phyloP scores from a whole-genome alignment of 2,797 vertebrate species.

The Argya squamiceps region DNA sequence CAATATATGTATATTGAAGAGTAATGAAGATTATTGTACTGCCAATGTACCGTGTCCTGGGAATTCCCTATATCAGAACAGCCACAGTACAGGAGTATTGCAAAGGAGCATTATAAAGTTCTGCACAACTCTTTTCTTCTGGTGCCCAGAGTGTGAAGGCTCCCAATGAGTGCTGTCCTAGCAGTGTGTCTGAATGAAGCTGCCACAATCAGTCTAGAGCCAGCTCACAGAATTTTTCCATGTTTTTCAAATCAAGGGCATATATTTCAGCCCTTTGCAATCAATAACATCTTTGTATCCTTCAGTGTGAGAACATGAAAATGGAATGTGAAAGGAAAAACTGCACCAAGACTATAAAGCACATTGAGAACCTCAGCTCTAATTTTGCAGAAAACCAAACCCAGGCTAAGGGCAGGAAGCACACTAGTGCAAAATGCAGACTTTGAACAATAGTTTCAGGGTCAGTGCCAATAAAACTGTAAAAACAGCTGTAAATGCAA shows the following conservation, averaged over 20 bases:
- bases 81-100: neutral
- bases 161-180: neutral
- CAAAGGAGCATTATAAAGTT: neutral
- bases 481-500: neutral
- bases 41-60: neutral
- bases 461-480: neutral
- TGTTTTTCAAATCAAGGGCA: neutral
- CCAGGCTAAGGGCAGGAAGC: neutral
- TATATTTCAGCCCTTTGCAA: neutral
- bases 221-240: neutral
- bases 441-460: neutral
- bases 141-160: neutral
- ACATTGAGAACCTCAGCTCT: neutral
- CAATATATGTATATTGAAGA: neutral
- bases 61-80: neutral
- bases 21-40: neutral
- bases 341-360: neutral
- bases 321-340: neutral
- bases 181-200: neutral
- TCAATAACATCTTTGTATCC: neutral
- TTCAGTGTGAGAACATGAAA: neutral
- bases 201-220: neutral
- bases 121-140: neutral
- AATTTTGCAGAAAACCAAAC: neutral
- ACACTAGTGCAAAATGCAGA: neutral